Base-by-base conservation (phyloP, 1,140 invertebrate species). In the Drosophila kanapiae region DNA sequence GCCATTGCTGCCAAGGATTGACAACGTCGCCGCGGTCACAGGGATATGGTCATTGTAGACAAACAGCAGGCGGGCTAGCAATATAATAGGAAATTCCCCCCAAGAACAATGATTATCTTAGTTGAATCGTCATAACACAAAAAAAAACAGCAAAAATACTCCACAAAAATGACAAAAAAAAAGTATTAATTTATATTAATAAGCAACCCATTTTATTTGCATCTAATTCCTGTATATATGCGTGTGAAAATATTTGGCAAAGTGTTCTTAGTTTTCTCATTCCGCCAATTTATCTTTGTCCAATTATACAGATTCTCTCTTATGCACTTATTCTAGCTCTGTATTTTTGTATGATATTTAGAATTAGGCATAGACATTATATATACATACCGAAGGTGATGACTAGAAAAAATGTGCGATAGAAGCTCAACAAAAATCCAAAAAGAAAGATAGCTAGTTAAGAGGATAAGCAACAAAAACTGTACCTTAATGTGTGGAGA, bases 1-100 rank as follows among this genome's bases (percentile, higher is more conserved):
- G 85, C 92, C 11, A 84, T 91, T 37, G 81, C 83, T n/a, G 91
- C 91, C 27, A 91, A 91, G 76, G 91, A 92, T 87, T 92, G 91
- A 92, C 91, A 29, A 33, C 51, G 74, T 13, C 62, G 82, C 6
- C 51, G 53, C 1, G 51, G 51, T 38, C 37, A 40, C 38, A 60
- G 29, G 45, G 63, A 88, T 27, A 68, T 79, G 35, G 72, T 86
- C 14, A 38, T 72, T 70, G 57, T 80, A 4, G 67, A 87, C 23
- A 75, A 69, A 70, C 42, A 75, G 14, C 69, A 78, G 51, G 60
- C 53, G 59, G 61, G 38, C 68, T 86, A 62, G 63, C 63, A 37
- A 54, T 16, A 54, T 3, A 37, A 23, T 90, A 63, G 60, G 18
- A n/a, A 51, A 43, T 47, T 61, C 59, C 40, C 45, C 48, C 48